Evolutionary conservation across 2,888 invertebrate genomes (phyloP).

Genomic region (Apodemia mormo): DNA sequence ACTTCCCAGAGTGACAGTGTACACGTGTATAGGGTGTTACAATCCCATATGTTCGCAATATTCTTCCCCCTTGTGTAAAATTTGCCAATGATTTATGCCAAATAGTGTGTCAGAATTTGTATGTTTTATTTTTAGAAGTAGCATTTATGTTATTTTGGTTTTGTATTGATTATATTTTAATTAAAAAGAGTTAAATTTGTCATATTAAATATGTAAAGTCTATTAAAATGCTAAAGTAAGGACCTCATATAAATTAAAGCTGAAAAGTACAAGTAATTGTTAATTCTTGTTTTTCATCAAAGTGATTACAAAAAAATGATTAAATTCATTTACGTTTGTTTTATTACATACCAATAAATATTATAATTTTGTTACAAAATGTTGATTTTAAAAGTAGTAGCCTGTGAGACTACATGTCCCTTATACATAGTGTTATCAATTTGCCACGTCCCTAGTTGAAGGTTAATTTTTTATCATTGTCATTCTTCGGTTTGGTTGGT

Average conservation of each 20-base stretch:
- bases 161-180: slow-evolving; percentile 23
- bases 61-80: slow-evolving; percentile 32
- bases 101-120: slow-evolving; percentile 31
- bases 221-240: slow-evolving; percentile 26
- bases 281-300: background rate
- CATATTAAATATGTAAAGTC: slow-evolving; percentile 23
- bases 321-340: slow-evolving; percentile 1
- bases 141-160: slow-evolving; percentile 24
- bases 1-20: slow-evolving; percentile 33
- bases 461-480: too few species aligned
- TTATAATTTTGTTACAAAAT: too few species aligned
- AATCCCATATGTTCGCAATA: slow-evolving; percentile 31
- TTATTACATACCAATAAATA: too few species aligned
- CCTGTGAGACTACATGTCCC: too few species aligned
- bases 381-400: too few species aligned
- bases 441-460: too few species aligned
- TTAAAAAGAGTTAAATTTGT: slow-evolving; percentile 24
- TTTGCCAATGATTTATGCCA: slow-evolving; percentile 34
- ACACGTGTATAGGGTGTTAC: slow-evolving; percentile 26
- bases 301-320: too few species aligned
- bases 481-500: too few species aligned
- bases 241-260: slow-evolving; percentile 23
- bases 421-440: too few species aligned
- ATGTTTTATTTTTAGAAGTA: slow-evolving; percentile 26
- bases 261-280: background rate